A percentile compares a stretch with the other conserved stretches of the same genome.
phyloP scores from a whole-genome alignment of 1,140 invertebrate species.

The Mactra quadrangularis region DNA sequence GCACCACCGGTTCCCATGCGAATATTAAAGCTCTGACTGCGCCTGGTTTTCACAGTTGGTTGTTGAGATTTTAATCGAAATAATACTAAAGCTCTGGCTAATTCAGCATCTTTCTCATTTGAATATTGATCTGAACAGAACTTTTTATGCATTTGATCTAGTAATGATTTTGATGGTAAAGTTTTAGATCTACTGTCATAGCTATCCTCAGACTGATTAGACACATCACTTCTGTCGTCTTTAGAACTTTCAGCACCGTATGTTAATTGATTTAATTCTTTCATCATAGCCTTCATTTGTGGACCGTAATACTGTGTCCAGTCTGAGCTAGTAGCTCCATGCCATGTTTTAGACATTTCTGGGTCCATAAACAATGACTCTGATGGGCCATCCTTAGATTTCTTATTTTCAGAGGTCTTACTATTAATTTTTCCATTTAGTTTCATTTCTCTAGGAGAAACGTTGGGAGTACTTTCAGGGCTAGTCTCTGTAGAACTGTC shows the following conservation, averaged over 20 bases:
- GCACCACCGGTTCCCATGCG: slow-evolving; percentile 43
- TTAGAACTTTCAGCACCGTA: slow-evolving; percentile 7
- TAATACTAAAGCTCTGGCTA: slow-evolving; percentile 49
- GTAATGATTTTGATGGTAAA: slow-evolving; percentile 59
- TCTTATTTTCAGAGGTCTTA: background rate
- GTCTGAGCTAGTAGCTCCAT: slow-evolving; percentile 67
- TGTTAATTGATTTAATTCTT: slow-evolving; percentile 43
- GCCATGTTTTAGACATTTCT: slow-evolving; percentile 70
- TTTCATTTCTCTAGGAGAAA: slow-evolving; percentile 10
- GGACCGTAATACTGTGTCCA: slow-evolving; percentile 70
- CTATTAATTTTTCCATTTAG: background rate
- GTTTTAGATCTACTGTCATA: slow-evolving; percentile 56
- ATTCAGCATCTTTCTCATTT: slow-evolving; percentile 47
- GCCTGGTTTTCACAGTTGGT: slow-evolving; percentile 31
- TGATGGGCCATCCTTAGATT: slow-evolving; percentile 11
- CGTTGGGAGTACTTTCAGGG: slow-evolving; percentile 47
- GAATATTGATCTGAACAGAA: slow-evolving; percentile 71
- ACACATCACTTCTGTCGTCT: background rate
- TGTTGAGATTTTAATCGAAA: slow-evolving; percentile 56
- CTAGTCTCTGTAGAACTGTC: slow-evolving; percentile 42
- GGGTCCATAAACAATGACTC: slow-evolving; percentile 63
- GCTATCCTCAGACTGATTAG: background rate
- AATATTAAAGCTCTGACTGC: slow-evolving; percentile 60
- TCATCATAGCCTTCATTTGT: slow-evolving; percentile 61
- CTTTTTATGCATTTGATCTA: slow-evolving; percentile 73